Conservation (phyloP, 2,888 invertebrate species). For the Glaucopsyche alexis region DNA sequence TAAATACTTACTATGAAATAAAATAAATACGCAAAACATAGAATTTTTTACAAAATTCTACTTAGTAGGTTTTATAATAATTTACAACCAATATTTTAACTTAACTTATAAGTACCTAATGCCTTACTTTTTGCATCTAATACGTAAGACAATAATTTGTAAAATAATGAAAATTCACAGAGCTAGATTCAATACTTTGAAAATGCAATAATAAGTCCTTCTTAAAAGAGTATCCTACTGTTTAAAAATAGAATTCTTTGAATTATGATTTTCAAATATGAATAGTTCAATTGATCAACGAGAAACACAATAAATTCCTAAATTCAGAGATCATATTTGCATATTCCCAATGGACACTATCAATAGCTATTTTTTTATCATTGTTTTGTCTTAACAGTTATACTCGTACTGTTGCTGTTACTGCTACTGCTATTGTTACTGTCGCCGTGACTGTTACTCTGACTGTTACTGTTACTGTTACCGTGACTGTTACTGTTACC, state of each 20-base stretch:
- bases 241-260: background rate
- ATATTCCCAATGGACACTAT: background rate
- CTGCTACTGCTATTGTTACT: background rate
- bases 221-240: background rate
- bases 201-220: background rate
- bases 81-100: no score
- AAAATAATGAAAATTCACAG: background rate
- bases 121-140: no score
- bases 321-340: slow-evolving; percentile 8
- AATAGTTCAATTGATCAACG: background rate
- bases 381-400: background rate
- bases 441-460: background rate
- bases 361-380: background rate
- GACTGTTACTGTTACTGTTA: background rate
- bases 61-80: background rate
- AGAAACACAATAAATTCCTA: background rate
- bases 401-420: background rate
- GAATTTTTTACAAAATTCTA: no score
- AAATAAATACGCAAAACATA: no score
- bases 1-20: no score
- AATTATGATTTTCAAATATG: background rate
- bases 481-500: background rate
- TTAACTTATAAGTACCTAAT: no score
- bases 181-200: background rate
- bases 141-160: background rate